Base-by-base conservation (phyloP, 2,888 invertebrate genomes). In the Crossocerus cetratus region DNA sequence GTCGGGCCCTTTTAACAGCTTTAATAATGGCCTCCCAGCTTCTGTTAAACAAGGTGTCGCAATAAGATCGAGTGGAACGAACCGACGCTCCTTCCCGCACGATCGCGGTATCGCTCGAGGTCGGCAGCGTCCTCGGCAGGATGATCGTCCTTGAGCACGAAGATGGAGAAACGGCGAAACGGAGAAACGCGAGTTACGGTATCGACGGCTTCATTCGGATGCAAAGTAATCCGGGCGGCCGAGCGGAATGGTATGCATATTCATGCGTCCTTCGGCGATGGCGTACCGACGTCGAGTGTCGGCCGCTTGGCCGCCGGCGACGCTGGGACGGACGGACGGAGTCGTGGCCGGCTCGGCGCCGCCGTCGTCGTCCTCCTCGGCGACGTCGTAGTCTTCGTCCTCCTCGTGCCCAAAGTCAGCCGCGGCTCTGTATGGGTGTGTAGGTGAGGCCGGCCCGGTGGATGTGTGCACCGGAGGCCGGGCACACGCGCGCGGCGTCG, bases 241-340 rank as follows among this genome's bases (percentile, higher is more conserved):
- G 45, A 69, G 65, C 49, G n/a, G 16, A 49, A 63, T 67, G 21
- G 72, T 82, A 76, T 82, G 76, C 81, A 82, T 82, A 82, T 82
- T 82, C 82, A 82, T 85, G 87, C 87, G 88, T 90, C 89, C 89
- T 90, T 89, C 88, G 87, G 82, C 87, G 84, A 80, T 88, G 89
- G 85, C 87, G 90, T 89, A 87, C 85, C 83, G 86, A 85, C 89
- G 88, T 86, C 88, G 89, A 90, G 87, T 90, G 88, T 84, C 32
- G 32, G 81, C 78, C 86, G 84, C 79, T 82, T 79, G 73, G 71
- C 75, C 78, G 81, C 77, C 76, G 77, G 76, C 72, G 77, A 72
- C 49, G 49, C 16, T 49, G 3, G 32, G 5, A 32, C 32, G 5
- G 32, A 32, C 32, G 32, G 32, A 32, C 16, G 45, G 49, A 49